Percentiles rank a stretch among this genome's conserved stretches.
These are phyloP conservation scores for Saimiri boliviensis DNA, from an alignment of 2,113 vertebrate genomes.

Conservation along the genomic window DNA sequence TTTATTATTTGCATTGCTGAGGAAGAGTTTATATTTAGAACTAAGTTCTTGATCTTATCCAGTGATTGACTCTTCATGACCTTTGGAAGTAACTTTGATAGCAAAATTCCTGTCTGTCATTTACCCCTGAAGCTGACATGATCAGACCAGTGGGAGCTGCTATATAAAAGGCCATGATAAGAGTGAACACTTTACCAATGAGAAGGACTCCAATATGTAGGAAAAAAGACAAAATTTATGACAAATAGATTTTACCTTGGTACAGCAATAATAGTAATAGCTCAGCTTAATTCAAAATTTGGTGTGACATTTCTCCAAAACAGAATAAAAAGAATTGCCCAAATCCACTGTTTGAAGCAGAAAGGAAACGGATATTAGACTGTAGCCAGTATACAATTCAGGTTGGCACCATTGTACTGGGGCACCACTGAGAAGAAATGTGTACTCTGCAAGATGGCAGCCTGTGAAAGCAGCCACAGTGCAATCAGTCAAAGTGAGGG, in stretches of 20 bases:
- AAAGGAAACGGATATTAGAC: neutral
- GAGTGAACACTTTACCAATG: neutral
- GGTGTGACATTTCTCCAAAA: neutral
- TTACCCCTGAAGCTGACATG: slow-evolving; percentile 48
- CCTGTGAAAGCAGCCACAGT: neutral
- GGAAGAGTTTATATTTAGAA: slow-evolving; percentile 64
- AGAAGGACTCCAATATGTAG: neutral
- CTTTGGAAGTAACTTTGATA: slow-evolving; percentile 60
- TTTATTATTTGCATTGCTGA: slow-evolving; percentile 38
- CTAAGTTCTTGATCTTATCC: slow-evolving; percentile 60
- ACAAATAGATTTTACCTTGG: neutral
- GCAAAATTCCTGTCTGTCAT: slow-evolving; percentile 57
- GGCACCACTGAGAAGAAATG: neutral
- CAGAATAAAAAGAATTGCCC: neutral
- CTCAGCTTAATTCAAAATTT: slow-evolving; percentile 2
- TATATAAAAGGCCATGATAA: slow-evolving; percentile 19
- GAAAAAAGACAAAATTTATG: neutral
- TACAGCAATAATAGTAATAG: neutral
- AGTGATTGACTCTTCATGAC: slow-evolving; percentile 59
- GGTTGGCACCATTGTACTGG: neutral
- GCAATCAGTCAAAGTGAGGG: neutral
- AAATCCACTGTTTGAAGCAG: neutral
- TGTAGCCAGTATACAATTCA: neutral
- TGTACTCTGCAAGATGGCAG: neutral
- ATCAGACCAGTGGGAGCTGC: slow-evolving; percentile 25